A percentile compares a stretch with the other conserved stretches of the same genome.
Conservation (phyloP, 2,888 invertebrate genomes). For the Hypomecis atomaria region DNA sequence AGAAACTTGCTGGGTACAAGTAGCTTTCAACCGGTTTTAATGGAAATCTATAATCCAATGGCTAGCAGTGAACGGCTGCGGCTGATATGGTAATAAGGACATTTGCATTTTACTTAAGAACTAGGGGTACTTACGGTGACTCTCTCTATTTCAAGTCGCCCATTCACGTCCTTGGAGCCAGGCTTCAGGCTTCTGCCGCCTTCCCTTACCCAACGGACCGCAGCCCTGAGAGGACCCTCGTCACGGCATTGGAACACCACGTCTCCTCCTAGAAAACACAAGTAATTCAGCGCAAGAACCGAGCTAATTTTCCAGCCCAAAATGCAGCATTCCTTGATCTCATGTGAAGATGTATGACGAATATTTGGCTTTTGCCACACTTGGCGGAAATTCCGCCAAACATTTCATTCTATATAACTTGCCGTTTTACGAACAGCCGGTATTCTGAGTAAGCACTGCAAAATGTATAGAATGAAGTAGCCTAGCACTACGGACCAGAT, state of each 20-base stretch:
- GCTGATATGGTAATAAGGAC: no score
- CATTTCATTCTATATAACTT: no score
- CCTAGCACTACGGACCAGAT: no score
- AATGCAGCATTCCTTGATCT: slow-evolving; percentile 36
- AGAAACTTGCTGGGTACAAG: no score
- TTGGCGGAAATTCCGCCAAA: no score
- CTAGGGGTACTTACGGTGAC: slow-evolving; percentile 84
- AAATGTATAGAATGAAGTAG: no score
- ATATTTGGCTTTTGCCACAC: not conserved
- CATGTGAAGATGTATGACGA: slow-evolving; percentile 7
- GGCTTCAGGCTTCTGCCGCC: slow-evolving; percentile 89
- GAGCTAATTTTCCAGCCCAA: slow-evolving; percentile 11
- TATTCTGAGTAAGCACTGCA: no score
- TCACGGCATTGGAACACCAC: slow-evolving; percentile 97
- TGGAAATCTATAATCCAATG: no score
- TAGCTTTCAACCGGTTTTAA: no score
- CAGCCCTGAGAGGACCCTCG: slow-evolving; percentile 91
- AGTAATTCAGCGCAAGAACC: slow-evolving; percentile 22
- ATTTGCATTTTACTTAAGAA: not conserved
- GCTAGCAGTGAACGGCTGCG: no score
- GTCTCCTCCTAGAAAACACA: slow-evolving; percentile 89
- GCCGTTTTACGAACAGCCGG: no score
- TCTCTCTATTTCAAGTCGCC: slow-evolving; percentile 94
- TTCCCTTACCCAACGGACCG: slow-evolving; percentile 90
- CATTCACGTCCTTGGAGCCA: slow-evolving; percentile 89